These are phyloP conservation scores for Gymnodraco acuticeps DNA, from an alignment of 2,797 vertebrate species.

Conservation along the genomic window DNA sequence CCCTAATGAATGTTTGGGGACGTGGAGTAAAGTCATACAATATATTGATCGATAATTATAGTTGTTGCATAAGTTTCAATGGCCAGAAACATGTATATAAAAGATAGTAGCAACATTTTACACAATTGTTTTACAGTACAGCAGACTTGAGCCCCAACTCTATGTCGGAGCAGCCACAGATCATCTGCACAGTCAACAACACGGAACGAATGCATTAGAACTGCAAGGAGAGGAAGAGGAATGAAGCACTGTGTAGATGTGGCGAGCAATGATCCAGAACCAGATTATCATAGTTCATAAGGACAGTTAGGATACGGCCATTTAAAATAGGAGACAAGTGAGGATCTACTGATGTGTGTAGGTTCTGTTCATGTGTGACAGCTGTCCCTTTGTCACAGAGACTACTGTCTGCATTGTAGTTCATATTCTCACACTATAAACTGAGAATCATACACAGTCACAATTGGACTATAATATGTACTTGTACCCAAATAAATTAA, in stretches of 20 bases:
- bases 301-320: not conserved
- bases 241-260: not conserved
- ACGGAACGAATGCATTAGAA: not conserved
- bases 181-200: conserved; percentile 3
- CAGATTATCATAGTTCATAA: not conserved
- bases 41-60: too few species aligned
- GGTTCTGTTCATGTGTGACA: not conserved
- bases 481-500: too few species aligned
- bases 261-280: not conserved
- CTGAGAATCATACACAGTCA: too few species aligned
- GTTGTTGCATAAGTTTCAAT: not conserved
- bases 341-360: not conserved
- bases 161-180: not conserved
- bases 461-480: too few species aligned
- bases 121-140: not conserved
- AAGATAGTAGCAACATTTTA: not conserved
- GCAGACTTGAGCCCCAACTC: not conserved
- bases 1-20: too few species aligned
- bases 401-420: too few species aligned
- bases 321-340: not conserved
- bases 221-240: not conserved
- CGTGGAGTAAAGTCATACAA: too few species aligned
- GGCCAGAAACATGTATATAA: not conserved
- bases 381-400: too few species aligned
- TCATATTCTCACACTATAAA: too few species aligned